A percentile compares a stretch with the other conserved stretches of the same genome.
phyloP scores from a whole-genome alignment of 2,888 invertebrate genomes.

The Rhamnusium bicolor region DNA sequence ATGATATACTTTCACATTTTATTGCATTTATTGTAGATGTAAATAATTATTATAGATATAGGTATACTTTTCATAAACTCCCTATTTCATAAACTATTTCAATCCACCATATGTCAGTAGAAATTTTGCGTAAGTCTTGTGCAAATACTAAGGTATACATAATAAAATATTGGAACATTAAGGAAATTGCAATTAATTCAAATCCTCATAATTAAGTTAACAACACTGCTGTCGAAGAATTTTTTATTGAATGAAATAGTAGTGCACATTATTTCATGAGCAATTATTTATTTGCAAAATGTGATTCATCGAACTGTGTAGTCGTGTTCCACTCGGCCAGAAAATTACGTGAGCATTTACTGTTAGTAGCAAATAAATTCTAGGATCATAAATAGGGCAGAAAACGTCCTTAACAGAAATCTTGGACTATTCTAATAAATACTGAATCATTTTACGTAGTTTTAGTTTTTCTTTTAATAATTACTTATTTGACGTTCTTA shows the following conservation, averaged over 20 bases:
- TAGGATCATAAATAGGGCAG: no score
- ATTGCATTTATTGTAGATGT: constrained; percentile 63
- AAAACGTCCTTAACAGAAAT: no score
- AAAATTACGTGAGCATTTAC: no score
- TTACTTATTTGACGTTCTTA: no score
- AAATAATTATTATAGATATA: constrained; percentile 18
- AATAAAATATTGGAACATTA: background rate
- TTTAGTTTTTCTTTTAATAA: no score
- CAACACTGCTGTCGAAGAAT: background rate
- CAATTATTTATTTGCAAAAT: no score
- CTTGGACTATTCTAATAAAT: no score
- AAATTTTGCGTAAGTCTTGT: constrained; percentile 11
- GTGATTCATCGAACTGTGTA: no score
- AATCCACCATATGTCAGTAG: constrained; percentile 32
- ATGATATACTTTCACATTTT: constrained; percentile 70
- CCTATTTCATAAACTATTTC: constrained; percentile 27
- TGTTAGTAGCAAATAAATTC: no score
- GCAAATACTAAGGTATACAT: background rate
- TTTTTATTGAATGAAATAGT: no score
- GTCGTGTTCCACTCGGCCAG: no score
- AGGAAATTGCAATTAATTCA: background rate
- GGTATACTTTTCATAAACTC: constrained; percentile 22
- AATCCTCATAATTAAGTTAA: background rate
- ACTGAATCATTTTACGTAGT: no score
- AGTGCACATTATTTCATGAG: background rate